Evolutionary conservation across 1,140 invertebrate genomes (phyloP), one percentile per base, ranked within the genome.

Genomic region (Saccostrea cuccullata): DNA sequence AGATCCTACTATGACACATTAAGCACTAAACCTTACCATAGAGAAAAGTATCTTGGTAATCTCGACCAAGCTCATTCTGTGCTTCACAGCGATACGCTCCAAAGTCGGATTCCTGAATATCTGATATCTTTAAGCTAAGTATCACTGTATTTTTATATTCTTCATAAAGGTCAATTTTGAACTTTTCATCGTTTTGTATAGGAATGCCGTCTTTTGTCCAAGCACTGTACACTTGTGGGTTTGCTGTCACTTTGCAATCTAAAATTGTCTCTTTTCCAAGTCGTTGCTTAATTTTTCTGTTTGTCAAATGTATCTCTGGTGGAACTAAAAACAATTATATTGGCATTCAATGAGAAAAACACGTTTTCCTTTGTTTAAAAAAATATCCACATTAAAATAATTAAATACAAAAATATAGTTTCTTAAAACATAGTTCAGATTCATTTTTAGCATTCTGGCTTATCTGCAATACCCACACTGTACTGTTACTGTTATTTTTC

Each of bases 11-110:
- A 47, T 47, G 47, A 47, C 47, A 47, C 47, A 47, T 47, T 36
- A 36, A 30, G 20, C 30, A 30, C 15, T 26, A 55, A 56, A 55
- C 8, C 11, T 84, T 95, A 98, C 98, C 97, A 95, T 98, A 98
- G 82, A 98, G 96, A 92, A 97, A 95, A 84, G 98, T 96, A n/a
- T 97, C 97, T 86, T 97, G 97, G 94, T 98, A 97, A 60, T 97
- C 97, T 93, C 96, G 97, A 87, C 98, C 98, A 64, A 98, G 95
- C 26, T 97, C 98, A 94, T 98, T 98, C 87, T 97, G 98, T 87
- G 97, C 97, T 73, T 98, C 97, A 94, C 98, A 98, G 93, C 97
- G 97, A 96, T 98, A 98, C 84, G 97, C 97, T 47, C 98, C 97
- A 90, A 97, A 97, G 94, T 98, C 98, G 30, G 96, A 96, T 88